Evolutionary conservation across 2,888 invertebrate species (phyloP).

Genomic region (Girardia tigrina): DNA sequence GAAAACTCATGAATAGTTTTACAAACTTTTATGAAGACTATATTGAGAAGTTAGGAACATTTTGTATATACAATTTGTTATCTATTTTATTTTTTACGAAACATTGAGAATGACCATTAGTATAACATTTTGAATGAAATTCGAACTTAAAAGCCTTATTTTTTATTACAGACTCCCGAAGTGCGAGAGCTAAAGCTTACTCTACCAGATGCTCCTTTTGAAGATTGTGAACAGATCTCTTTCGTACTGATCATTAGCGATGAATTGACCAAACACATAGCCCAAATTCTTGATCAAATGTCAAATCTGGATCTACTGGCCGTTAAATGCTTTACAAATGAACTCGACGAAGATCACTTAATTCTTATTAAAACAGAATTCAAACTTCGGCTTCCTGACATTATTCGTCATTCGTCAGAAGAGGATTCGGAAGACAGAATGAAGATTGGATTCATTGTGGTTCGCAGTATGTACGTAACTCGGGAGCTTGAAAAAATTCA

Average conservation of each 20-base stretch:
- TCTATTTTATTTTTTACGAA: too few species aligned
- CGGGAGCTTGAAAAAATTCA: neutral
- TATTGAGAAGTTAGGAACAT: too few species aligned
- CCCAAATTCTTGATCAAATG: slow-evolving; percentile 15
- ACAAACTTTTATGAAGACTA: too few species aligned
- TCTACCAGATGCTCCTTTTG: neutral
- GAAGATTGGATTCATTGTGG: neutral
- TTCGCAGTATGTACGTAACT: neutral
- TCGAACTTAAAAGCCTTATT: too few species aligned
- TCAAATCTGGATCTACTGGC: neutral
- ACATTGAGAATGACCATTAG: too few species aligned
- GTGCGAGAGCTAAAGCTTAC: neutral
- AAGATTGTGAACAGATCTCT: neutral
- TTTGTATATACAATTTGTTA: too few species aligned
- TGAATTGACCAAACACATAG: neutral
- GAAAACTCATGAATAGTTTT: too few species aligned
- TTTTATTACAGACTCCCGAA: neutral
- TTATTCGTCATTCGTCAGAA: neutral
- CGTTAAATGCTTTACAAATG: neutral
- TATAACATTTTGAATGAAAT: too few species aligned
- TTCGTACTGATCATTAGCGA: neutral
- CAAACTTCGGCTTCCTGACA: neutral
- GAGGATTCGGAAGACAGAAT: neutral
- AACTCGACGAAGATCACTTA: neutral
- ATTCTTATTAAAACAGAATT: neutral